Evolutionary conservation across 2,797 vertebrate species (phyloP), one percentile per base, ranked within the genome.

Genomic region (Pristis pectinata): DNA sequence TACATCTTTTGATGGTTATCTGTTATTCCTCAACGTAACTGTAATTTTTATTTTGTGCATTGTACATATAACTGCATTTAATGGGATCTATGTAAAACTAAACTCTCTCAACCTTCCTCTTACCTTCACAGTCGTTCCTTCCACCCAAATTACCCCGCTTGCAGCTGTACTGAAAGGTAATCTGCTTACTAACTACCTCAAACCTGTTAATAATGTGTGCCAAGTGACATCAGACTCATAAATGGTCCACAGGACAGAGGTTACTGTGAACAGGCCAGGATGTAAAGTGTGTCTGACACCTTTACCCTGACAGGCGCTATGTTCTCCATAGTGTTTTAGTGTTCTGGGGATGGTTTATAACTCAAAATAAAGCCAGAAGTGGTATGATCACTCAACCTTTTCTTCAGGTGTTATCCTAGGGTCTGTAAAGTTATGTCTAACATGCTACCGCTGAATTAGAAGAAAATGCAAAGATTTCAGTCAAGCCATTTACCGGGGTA

Each of bases 151-250:
- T 76, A 49, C 92, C 72, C 72, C 92, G 70, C 92, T 94, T 94
- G 67, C 92, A 76, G 92, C 92, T 76, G 92, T 94, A 56, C 27
- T 94, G 11, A 94, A 94, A 94, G 92, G 92, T 94, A 94, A 94
- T 94, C 67, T 37, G 41, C 44, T 94, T n/a, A 74, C 92, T 94
- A 94, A 94, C 72, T 49, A 76, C 70, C 22, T 74, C 44, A 93
- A 74, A 59, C 67, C 92, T 61, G 37, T 91, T 91, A 91, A 91
- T 61, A 91, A 41, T 37, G 17, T 37, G 27, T 34, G 24, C 13
- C 74, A 22, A 44, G 27, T 49, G 5, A 56, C 27, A 34, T 85
- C 82, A 85, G 7, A 24, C 24, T 72, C 70, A 67, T 11, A 72
- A 6, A 11, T 85, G 82, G n/a, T 91, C n/a, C n/a, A 67, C 59